Conservation (phyloP, 2,113 vertebrate species). For the Tachysurus vachellii region DNA sequence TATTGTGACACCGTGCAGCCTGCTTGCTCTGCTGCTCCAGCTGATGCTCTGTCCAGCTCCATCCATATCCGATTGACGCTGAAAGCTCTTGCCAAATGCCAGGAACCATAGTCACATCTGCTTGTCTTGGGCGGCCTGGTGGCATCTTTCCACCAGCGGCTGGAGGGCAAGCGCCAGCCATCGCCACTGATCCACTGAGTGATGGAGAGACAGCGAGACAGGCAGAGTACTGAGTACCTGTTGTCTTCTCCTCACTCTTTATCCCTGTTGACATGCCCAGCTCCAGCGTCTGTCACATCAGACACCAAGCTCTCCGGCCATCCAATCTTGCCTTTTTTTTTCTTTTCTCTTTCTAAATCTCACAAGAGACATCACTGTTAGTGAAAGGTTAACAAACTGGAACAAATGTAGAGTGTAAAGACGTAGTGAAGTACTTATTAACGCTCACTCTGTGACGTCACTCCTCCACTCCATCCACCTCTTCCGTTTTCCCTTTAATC, state of each 20-base stretch:
- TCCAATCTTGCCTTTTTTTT: conserved; percentile 66
- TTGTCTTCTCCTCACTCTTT: conserved; percentile 73
- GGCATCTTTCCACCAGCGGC: conserved; percentile 69
- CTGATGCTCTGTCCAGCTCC: conserved; percentile 85
- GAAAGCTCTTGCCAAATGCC: conserved; percentile 87
- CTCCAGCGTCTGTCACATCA: conserved; percentile 75
- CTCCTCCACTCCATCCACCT: conserved; percentile 42
- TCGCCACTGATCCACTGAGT: conserved; percentile 55
- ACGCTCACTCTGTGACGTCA: background rate
- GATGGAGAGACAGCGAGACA: conserved; percentile 62
- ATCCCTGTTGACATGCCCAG: conserved; percentile 76
- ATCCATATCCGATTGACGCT: conserved; percentile 83
- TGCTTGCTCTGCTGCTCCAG: conserved; percentile 70
- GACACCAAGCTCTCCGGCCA: conserved; percentile 76
- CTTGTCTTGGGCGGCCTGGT: conserved; percentile 79
- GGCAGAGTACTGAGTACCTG: conserved; percentile 62
- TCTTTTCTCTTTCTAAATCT: conserved; percentile 41
- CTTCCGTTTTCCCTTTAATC: conserved; percentile 47
- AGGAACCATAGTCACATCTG: conserved; percentile 87
- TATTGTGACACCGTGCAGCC: conserved; percentile 75
- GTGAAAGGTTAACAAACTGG: conserved; percentile 61
- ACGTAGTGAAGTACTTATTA: background rate
- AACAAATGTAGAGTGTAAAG: conserved; percentile 64
- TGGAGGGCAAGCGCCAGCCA: conserved; percentile 70
- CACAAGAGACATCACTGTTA: conserved; percentile 58